These are phyloP conservation scores for Stictocephala bisonia DNA, from an alignment of 2,888 invertebrate genomes.

Conservation along the genomic window DNA sequence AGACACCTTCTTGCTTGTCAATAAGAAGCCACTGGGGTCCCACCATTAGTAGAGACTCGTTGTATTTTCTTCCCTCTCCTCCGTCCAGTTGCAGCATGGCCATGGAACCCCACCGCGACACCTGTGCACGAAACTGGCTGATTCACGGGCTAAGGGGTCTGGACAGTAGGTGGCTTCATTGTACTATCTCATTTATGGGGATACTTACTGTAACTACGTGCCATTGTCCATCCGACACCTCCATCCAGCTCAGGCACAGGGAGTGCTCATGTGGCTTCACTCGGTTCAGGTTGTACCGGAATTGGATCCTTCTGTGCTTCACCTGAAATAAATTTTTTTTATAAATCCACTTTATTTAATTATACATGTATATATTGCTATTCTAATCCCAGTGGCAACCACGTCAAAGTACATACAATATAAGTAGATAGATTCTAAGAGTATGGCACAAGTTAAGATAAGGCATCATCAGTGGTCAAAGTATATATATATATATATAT, in stretches of 20 bases:
- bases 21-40: constrained; percentile 93
- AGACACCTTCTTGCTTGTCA: constrained; percentile 93
- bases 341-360: no score
- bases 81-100: constrained; percentile 93
- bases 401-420: no score
- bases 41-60: constrained; percentile 88
- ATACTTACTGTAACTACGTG: constrained; percentile 79
- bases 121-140: constrained; percentile 61
- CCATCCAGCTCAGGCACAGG: constrained; percentile 88
- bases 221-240: constrained; percentile 96
- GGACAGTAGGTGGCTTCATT: background rate
- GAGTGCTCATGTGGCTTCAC: constrained; percentile 88
- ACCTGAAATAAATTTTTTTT: constrained; percentile 76
- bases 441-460: no score
- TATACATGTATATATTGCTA: no score
- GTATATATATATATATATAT: no score
- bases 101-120: constrained; percentile 90
- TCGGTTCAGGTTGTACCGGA: constrained; percentile 92
- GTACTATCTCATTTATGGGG: background rate
- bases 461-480: no score
- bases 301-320: constrained; percentile 87
- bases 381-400: no score
- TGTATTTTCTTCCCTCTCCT: constrained; percentile 92
- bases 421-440: no score
- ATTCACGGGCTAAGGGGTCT: background rate